These are phyloP conservation scores for Theodoxus fluviatilis DNA, from an alignment of 2,888 invertebrate genomes.

Conservation along the genomic window DNA sequence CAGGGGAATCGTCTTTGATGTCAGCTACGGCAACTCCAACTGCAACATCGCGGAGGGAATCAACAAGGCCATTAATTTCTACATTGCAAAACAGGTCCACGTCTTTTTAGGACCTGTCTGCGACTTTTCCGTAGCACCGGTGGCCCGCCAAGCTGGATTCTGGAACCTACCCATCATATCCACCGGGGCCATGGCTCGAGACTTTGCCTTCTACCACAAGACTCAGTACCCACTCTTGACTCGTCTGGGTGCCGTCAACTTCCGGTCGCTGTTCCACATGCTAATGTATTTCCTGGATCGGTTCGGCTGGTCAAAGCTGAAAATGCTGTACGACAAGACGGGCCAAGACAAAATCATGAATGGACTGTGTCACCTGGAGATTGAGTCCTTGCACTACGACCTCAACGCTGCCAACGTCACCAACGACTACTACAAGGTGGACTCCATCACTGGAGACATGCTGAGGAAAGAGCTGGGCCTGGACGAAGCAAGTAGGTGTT, in stretches of 20 bases:
- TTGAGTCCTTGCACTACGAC: constrained; percentile 75
- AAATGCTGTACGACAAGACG: constrained; percentile 79
- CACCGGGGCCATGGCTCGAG: constrained; percentile 58
- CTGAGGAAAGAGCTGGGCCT: constrained; percentile 46
- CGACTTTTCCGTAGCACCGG: constrained; percentile 81
- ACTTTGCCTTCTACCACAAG: constrained; percentile 46
- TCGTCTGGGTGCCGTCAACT: constrained; percentile 54
- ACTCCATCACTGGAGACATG: constrained; percentile 35
- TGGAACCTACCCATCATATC: constrained; percentile 88
- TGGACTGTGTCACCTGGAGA: constrained; percentile 79
- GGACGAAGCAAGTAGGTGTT: constrained; percentile 50
- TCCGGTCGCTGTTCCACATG: constrained; percentile 44
- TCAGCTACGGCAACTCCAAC: constrained; percentile 46
- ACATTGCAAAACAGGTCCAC: constrained; percentile 43
- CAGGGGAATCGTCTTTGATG: constrained; percentile 57
- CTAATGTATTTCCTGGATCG: constrained; percentile 34
- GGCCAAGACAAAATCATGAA: constrained; percentile 75
- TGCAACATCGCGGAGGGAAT: constrained; percentile 52
- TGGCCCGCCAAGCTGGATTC: constrained; percentile 77
- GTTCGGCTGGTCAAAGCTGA: constrained; percentile 53
- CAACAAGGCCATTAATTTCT: constrained; percentile 52
- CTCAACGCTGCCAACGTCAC: constrained; percentile 35
- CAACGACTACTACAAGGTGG: constrained; percentile 45
- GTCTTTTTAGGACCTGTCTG: constrained; percentile 61
- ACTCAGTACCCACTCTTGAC: constrained; percentile 78